phyloP scores from a whole-genome alignment of 2,113 vertebrate genomes.

The Corythaeola cristata region DNA sequence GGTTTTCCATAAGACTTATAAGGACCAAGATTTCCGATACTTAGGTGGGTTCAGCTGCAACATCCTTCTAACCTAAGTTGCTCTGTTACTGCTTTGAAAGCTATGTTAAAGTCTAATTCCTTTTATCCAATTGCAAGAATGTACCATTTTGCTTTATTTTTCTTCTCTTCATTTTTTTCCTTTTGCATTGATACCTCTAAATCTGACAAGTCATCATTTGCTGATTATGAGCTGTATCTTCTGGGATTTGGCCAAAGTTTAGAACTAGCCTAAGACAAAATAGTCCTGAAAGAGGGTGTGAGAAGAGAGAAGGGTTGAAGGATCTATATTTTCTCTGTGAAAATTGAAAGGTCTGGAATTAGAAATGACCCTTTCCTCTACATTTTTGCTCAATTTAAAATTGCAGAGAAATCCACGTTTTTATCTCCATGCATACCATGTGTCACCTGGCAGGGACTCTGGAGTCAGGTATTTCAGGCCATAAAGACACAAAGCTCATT shows the following conservation, averaged over 20 bases:
- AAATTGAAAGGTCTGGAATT: neutral
- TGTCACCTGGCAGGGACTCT: neutral
- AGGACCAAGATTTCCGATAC: neutral
- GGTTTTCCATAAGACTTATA: neutral
- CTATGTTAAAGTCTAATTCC: neutral
- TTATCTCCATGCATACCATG: neutral
- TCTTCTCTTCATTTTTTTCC: neutral
- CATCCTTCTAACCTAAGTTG: neutral
- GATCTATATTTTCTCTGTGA: neutral
- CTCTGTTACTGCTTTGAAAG: neutral
- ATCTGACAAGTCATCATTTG: neutral
- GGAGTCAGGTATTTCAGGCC: neutral
- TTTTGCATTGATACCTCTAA: neutral
- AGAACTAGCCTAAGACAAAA: neutral
- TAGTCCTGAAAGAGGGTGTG: neutral
- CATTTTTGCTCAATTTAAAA: neutral
- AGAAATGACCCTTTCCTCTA: neutral
- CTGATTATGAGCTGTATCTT: neutral
- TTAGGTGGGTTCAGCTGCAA: neutral
- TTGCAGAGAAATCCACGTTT: neutral
- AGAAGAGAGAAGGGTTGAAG: neutral
- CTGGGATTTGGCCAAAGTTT: neutral
- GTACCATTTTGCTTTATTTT: neutral
- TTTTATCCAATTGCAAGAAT: neutral
- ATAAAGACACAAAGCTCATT: neutral